These are phyloP conservation scores for Salmo trutta DNA, from an alignment of 2,797 vertebrate genomes.

Conservation along the genomic window DNA sequence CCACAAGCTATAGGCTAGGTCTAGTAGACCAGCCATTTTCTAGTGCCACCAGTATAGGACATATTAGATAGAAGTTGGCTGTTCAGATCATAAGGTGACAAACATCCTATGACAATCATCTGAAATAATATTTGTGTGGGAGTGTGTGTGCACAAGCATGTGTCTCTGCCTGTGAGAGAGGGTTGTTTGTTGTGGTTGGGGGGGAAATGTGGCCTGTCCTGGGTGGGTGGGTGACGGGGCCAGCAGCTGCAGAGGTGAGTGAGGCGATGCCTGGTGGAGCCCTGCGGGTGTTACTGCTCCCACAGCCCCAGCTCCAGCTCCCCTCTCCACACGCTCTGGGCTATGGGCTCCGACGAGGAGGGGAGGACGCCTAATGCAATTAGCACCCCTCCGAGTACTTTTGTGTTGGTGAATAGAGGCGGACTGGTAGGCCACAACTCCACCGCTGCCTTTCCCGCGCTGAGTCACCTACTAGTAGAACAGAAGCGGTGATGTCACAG, in stretches of 20 bases:
- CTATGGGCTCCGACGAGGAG: slow-evolving; percentile 60
- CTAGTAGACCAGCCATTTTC: neutral
- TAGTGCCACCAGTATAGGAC: neutral
- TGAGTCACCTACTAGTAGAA: slow-evolving; percentile 64
- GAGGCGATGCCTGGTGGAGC: slow-evolving; percentile 70
- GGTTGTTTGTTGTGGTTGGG: slow-evolving; percentile 56
- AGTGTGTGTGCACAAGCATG: neutral
- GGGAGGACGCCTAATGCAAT: slow-evolving; percentile 77
- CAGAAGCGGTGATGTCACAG: slow-evolving; percentile 60
- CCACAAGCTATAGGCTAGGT: neutral
- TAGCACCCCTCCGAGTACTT: slow-evolving; percentile 82
- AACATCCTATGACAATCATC: slow-evolving; percentile 3
- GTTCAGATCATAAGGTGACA: neutral
- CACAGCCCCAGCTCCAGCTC: slow-evolving; percentile 49
- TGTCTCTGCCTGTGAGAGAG: slow-evolving; percentile 6
- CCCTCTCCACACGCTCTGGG: slow-evolving; percentile 36
- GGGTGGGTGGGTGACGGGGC: slow-evolving; percentile 68
- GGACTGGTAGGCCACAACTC: slow-evolving; percentile 72
- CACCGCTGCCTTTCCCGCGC: slow-evolving; percentile 70
- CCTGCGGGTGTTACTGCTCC: slow-evolving; percentile 68
- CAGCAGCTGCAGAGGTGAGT: slow-evolving; percentile 83
- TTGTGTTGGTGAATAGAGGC: slow-evolving; percentile 81
- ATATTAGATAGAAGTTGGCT: neutral
- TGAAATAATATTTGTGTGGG: slow-evolving; percentile 12
- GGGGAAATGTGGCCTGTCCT: slow-evolving; percentile 58